These are phyloP conservation scores for Ectemnius cavifrons DNA, from an alignment of 2,888 invertebrate genomes.

Conservation along the genomic window DNA sequence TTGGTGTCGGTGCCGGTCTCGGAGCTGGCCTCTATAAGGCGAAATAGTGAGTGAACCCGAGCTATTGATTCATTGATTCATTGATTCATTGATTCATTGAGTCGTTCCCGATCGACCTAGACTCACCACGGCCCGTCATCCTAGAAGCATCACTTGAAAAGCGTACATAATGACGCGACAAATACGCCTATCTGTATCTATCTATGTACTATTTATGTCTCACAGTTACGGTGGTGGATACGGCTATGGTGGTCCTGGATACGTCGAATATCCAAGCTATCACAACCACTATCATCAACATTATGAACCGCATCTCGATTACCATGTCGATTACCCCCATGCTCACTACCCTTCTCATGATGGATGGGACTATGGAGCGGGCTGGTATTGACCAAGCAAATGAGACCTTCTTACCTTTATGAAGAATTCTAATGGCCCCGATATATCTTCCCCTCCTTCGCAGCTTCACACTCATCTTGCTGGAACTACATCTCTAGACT, in stretches of 20 bases:
- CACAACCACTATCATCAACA: slow-evolving; percentile 18
- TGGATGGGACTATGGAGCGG: slow-evolving; percentile 5
- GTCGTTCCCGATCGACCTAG: no score
- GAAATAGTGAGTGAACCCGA: slow-evolving; percentile 56
- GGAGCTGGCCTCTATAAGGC: slow-evolving; percentile 60
- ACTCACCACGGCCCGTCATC: no score
- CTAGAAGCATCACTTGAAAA: no score
- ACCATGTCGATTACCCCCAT: neutral
- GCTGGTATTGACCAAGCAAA: slow-evolving; percentile 16
- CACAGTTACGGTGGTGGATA: slow-evolving; percentile 30
- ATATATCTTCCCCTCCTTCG: no score
- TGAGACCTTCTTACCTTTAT: no score
- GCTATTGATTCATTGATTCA: neutral
- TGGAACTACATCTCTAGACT: no score
- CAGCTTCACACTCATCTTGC: no score
- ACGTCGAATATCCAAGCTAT: slow-evolving; percentile 14
- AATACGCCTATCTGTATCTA: no score
- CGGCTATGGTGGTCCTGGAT: slow-evolving; percentile 1
- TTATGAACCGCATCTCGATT: slow-evolving; percentile 5
- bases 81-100: neutral
- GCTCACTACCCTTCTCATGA: neutral
- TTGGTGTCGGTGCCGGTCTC: slow-evolving; percentile 59
- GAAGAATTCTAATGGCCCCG: no score
- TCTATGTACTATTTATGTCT: neutral
- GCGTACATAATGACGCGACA: no score